Base-by-base conservation (phyloP, 2,113 vertebrate species). In the Butorides virescens region DNA sequence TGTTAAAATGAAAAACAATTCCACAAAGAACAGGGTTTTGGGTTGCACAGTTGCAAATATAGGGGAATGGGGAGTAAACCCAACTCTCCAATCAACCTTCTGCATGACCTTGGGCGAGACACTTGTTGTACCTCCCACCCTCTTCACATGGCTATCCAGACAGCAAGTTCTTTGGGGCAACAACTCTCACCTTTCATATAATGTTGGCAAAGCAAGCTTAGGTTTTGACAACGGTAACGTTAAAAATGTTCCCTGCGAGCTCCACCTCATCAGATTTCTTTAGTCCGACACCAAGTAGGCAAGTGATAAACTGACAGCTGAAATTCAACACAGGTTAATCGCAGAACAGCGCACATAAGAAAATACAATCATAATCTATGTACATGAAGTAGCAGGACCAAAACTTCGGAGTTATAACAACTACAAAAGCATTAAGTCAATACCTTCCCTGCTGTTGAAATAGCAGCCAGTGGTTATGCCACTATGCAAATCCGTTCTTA, bases 241-340 rank as follows among this genome's bases (percentile, higher is more conserved):
- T 59, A 63, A 82, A 82, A 50, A 20, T 1, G 7, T 26, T 65
- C 55, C 59, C 36, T 44, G 26, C 0, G 5, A 91, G 29, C 53
- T 71, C 47, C 53, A 65, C 16, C 49, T 86, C 76, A 55, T 36
- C 47, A 46, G 36, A 53, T 53, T 70, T 83, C 77, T 78, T 65
- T 9, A 62, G 53, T 42, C 47, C 74, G 50, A 76, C 50, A 66
- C 23, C 0, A 0, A 75, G 34, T 0, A 75, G 58, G 18, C 19
- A 66, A 91, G 67, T 19, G 37, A 86, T 42, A 47, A 86, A 80
- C 10, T 21, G 15, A 52, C 7, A 90, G 39, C 42, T 67, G 79
- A 66, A 78, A 87, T 36, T 62, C 76, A 86, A 7, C 46, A 25
- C 0, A 26, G 79, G 30, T 56, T 50, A 91, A 82, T 34, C 0